Conservation (phyloP, 2,113 vertebrate species). For the human region GRCh38 chr19:10923001-10923500, state of each 20-base stretch:
- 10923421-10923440: neutral
- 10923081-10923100: conserved; percentile 18
- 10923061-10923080: conserved; percentile 80
- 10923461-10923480: accelerated
- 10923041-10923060: conserved; percentile 81
- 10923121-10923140: neutral
- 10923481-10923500: conserved; percentile 86
- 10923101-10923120: neutral
- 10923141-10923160: neutral
- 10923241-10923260: neutral
- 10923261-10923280: neutral
- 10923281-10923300: neutral
- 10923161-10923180: neutral
- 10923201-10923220: too few species aligned
- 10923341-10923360: neutral
- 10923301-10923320: neutral
- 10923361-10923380: neutral
- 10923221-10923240: neutral
- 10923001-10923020: conserved; percentile 69
- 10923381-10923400: conserved; percentile 68
- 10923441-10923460: accelerated
- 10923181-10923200: neutral
- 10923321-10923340: neutral
- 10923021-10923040: conserved; percentile 78
- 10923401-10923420: conserved; percentile 64